Evolutionary conservation across 2,113 vertebrate species (phyloP).

Genomic region (Vombatus ursinus): DNA sequence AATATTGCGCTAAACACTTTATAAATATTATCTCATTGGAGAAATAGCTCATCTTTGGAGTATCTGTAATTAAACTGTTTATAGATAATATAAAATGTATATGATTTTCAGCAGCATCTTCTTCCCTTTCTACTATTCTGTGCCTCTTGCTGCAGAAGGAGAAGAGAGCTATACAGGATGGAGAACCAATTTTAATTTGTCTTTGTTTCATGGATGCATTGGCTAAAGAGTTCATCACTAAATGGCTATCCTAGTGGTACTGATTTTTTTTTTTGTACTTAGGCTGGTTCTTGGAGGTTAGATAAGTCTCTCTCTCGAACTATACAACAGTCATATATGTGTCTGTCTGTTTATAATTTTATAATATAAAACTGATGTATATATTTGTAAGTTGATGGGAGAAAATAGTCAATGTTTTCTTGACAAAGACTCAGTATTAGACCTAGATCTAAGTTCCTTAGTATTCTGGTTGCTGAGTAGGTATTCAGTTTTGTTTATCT

Average conservation of each 20-base stretch:
- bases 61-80: neutral
- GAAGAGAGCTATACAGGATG: neutral
- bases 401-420: neutral
- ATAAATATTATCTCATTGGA: neutral
- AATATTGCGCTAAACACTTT: neutral
- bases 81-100: neutral
- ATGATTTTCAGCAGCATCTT: neutral
- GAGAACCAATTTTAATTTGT: neutral
- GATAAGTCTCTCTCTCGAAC: neutral
- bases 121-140: neutral
- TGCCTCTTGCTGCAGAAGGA: neutral
- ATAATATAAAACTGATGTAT: neutral
- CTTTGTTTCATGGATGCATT: neutral
- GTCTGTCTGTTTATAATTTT: neutral
- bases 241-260: neutral
- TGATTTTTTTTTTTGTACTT: neutral
- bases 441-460: neutral
- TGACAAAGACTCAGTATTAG: neutral
- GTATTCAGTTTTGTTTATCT: neutral
- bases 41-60: neutral
- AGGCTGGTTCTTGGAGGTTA: neutral
- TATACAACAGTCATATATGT: neutral
- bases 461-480: neutral
- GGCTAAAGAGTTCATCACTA: neutral
- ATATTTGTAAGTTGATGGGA: neutral